Conservation (phyloP, 2,797 vertebrate species). For the Carduelis carduelis region DNA sequence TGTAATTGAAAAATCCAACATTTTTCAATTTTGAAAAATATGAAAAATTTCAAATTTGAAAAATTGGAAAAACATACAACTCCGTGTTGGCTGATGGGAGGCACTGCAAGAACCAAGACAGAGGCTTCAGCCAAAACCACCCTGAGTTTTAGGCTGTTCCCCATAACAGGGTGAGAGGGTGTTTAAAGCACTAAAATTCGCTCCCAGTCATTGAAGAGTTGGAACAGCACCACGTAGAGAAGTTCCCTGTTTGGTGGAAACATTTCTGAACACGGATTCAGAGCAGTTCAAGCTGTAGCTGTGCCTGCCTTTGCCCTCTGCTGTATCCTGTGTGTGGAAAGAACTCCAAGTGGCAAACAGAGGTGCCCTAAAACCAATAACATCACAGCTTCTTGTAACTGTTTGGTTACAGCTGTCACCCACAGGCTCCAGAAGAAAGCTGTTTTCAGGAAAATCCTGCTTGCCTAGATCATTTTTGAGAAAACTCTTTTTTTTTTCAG, state of each 20-base stretch:
- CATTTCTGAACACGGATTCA: not conserved
- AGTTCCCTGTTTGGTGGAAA: not conserved
- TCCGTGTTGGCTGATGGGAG: not conserved
- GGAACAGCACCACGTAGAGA: not conserved
- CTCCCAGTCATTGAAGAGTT: not conserved
- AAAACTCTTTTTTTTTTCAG: not conserved
- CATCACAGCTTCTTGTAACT: not conserved
- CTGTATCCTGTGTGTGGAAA: not conserved
- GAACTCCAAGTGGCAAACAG: not conserved
- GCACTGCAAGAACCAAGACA: not conserved
- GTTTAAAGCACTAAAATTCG: not conserved
- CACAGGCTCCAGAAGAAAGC: not conserved
- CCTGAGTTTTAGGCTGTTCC: not conserved
- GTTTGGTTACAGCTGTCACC: not conserved
- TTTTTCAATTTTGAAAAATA: not conserved
- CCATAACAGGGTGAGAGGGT: rapidly evolving
- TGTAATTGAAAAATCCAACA: not conserved
- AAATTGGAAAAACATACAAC: not conserved
- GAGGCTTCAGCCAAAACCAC: not conserved
- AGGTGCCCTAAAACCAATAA: not conserved
- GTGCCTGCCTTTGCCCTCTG: not conserved
- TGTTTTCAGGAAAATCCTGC: not conserved
- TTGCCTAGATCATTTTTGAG: not conserved
- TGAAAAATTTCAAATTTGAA: not conserved
- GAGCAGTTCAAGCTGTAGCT: not conserved